Conservation (phyloP, 2,797 vertebrate species). For the Botia almorhae region DNA sequence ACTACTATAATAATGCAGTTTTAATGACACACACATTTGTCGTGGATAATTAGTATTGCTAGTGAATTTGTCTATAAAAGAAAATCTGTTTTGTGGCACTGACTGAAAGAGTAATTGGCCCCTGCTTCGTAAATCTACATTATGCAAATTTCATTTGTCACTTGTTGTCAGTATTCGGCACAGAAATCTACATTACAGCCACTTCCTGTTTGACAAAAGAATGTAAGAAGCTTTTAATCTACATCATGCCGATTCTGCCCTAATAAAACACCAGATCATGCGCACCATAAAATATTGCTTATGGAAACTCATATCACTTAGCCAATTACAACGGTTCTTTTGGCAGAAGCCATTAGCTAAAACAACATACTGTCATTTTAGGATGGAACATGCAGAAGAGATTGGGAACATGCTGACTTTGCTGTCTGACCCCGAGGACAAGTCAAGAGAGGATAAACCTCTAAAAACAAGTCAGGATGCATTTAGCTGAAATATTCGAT, state of each 20-base stretch:
- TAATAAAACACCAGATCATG: conserved; percentile 4
- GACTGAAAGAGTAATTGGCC: conserved; percentile 42
- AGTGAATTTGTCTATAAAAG: conserved; percentile 13
- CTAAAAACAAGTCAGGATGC: background rate
- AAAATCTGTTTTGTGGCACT: conserved; percentile 12
- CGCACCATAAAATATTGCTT: conserved; percentile 24
- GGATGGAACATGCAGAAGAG: background rate
- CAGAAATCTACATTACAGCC: conserved; percentile 14
- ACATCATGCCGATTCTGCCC: conserved; percentile 19
- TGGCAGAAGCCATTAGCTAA: conserved; percentile 20
- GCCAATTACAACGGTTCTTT: conserved; percentile 14
- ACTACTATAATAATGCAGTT: conserved; percentile 36
- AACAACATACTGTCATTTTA: background rate
- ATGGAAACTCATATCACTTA: conserved; percentile 13
- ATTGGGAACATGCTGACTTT: conserved; percentile 25
- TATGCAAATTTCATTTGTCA: conserved; percentile 36
- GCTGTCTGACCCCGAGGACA: background rate
- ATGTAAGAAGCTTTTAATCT: conserved; percentile 35
- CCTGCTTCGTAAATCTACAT: conserved; percentile 36
- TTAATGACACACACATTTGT: conserved; percentile 38
- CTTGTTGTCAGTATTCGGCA: background rate
- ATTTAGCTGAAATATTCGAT: conserved; percentile 22
- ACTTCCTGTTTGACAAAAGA: conserved; percentile 23
- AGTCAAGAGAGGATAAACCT: conserved; percentile 15
- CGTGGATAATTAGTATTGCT: conserved; percentile 32